Conservation (phyloP, 2,797 vertebrate genomes). For the Urophycis tenuis region DNA sequence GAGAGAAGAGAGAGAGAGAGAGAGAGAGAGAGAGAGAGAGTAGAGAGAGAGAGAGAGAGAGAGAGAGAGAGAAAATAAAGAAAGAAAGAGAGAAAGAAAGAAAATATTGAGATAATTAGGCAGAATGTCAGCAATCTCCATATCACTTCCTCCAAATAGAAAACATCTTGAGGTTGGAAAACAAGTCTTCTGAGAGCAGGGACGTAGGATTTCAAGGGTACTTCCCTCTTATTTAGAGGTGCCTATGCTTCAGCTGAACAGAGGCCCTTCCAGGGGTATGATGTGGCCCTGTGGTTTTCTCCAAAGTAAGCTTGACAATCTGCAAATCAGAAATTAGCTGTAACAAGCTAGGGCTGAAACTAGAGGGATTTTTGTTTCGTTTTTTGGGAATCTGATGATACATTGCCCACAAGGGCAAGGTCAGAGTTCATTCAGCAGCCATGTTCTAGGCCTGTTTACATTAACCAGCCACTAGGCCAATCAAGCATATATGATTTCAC, state of each 20-base stretch:
- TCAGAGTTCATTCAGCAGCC: constrained; percentile 57
- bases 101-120: constrained; percentile 46
- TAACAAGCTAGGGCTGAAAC: constrained; percentile 57
- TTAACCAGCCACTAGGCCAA: constrained; percentile 63
- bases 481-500: constrained; percentile 71
- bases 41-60: not conserved
- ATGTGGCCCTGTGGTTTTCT: constrained; percentile 46
- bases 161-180: constrained; percentile 48
- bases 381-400: constrained; percentile 56
- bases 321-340: constrained; percentile 72
- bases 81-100: constrained; percentile 17
- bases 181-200: constrained; percentile 33
- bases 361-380: constrained; percentile 33
- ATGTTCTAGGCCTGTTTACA: constrained; percentile 59
- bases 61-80: not conserved
- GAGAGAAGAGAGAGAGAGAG: too few relatives aligned
- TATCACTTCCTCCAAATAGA: constrained; percentile 40
- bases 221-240: constrained; percentile 42
- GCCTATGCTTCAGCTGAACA: constrained; percentile 40
- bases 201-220: constrained; percentile 51
- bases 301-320: constrained; percentile 70
- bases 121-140: constrained; percentile 32
- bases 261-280: constrained; percentile 43
- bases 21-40: not conserved
- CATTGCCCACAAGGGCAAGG: constrained; percentile 50